Evolutionary conservation across 2,888 invertebrate genomes (phyloP), one percentile per base, ranked within the genome.

Genomic region (Hypomecis atomaria): DNA sequence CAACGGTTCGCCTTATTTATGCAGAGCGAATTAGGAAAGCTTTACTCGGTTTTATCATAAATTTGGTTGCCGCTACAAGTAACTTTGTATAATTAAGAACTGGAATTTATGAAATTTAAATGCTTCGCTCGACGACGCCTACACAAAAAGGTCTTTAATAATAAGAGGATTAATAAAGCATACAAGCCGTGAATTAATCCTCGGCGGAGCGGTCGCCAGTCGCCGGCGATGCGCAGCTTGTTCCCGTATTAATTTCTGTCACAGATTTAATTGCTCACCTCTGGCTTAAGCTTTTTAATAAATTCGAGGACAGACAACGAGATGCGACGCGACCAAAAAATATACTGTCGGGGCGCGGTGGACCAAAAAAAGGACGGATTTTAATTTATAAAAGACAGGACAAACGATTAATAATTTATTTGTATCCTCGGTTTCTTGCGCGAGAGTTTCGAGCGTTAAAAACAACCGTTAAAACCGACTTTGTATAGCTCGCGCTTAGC

Each of bases 381-480:
- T 92, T 92, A 92, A 92, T 92, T 92, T 92, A 92, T 91, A 92
- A 91, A 90, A 89, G 92, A 92, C 92, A 92, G 92, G 92, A 92
- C 92, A 92, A 92, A 92, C 92, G 92, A 92, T 92, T 92, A 92
- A 92, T 92, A 92, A 92, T 92, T 92, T 92, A 92, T 92, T 92
- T 92, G 91, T 90, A 91, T 90, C 90, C 86, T 85, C 84, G 84
- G 85, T 85, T 92, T 88, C 86, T 89, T 89, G 87, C 79, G 87
- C 86, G 87, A 86, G 86, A 86, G 85, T 82, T 65, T 83, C 85
- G 87, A 88, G 91, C 92, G 92, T 92, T 92, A 91, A 92, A 90
- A 92, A 92, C 89, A 90, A 91, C 92, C 91, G 92, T 92, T 92
- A 92, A 92, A 85, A 90, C 90, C 87, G 89, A 90, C 91, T 89